These are phyloP conservation scores for Notothenia coriiceps DNA, from an alignment of 2,113 vertebrate species.

Conservation along the genomic window DNA sequence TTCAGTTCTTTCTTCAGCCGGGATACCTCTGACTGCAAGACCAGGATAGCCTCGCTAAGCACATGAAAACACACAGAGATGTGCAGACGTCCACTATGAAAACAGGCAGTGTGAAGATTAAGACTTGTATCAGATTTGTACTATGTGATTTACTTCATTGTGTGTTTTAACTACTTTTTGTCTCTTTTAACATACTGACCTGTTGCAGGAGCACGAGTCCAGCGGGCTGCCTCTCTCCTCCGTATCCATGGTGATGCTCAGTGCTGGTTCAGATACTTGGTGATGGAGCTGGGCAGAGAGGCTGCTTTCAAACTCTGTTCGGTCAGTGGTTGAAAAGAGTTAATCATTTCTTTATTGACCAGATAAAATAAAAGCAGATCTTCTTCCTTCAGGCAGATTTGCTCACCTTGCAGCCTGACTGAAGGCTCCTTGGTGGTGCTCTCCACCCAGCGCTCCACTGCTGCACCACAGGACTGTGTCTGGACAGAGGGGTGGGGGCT, in stretches of 20 bases:
- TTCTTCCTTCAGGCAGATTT: neutral
- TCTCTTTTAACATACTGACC: slow-evolving; percentile 58
- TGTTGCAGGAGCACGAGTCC: slow-evolving; percentile 78
- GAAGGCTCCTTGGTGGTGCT: slow-evolving; percentile 59
- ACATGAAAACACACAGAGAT: neutral
- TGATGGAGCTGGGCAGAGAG: slow-evolving; percentile 22
- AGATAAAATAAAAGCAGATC: neutral
- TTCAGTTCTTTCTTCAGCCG: slow-evolving; percentile 80
- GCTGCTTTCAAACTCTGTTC: slow-evolving; percentile 47
- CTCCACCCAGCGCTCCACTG: slow-evolving; percentile 70
- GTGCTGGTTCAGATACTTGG: slow-evolving; percentile 33
- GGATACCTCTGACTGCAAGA: slow-evolving; percentile 81
- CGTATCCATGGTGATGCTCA: slow-evolving; percentile 43
- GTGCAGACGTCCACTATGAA: neutral
- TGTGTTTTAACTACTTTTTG: too few relatives aligned
- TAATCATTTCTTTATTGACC: neutral
- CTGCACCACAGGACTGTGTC: slow-evolving; percentile 26
- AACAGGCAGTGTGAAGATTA: neutral
- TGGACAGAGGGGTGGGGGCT: slow-evolving; percentile 23
- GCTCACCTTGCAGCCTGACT: slow-evolving; percentile 45
- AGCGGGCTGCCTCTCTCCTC: slow-evolving; percentile 32
- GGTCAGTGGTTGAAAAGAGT: neutral
- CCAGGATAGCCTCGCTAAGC: slow-evolving; percentile 78
- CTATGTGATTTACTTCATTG: too few relatives aligned
- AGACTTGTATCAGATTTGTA: too few relatives aligned